Conservation (phyloP, 2,888 invertebrate genomes). For the Dermolepida albohirtum region DNA sequence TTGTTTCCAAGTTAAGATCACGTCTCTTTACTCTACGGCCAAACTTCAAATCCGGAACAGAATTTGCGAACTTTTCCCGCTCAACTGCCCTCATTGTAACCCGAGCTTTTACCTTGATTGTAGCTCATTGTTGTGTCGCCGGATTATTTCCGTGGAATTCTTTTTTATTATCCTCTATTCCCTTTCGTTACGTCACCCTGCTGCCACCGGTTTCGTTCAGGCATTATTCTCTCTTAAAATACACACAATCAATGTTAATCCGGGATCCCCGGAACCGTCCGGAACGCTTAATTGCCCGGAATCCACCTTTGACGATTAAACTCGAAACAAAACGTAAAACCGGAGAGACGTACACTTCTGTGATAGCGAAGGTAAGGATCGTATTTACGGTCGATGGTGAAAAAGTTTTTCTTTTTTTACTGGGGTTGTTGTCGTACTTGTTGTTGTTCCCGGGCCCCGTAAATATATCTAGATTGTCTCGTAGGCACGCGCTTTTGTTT, state of each 20-base stretch:
- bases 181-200: conserved; percentile 1
- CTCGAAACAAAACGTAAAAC: conserved; percentile 42
- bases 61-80: conserved; percentile 54
- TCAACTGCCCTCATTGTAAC: conserved; percentile 53
- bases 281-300: conserved; percentile 57
- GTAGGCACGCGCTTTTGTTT: conserved; percentile 52
- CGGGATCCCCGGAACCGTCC: conserved; percentile 43
- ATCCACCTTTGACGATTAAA: conserved; percentile 57
- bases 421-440: too few relatives aligned
- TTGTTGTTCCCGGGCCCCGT: too few relatives aligned
- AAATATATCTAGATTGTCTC: too few relatives aligned
- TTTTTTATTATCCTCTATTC: conserved; percentile 42
- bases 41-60: conserved; percentile 46
- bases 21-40: conserved; percentile 41
- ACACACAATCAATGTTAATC: conserved; percentile 46
- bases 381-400: conserved; percentile 49
- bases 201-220: neutral
- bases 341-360: conserved; percentile 1
- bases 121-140: conserved; percentile 56
- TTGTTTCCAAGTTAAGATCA: conserved; percentile 14
- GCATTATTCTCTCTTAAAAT: conserved; percentile 4
- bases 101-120: conserved; percentile 59
- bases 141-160: conserved; percentile 33
- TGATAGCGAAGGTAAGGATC: conserved; percentile 41
- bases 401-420: conserved; percentile 51